A percentile compares a stretch with the other conserved stretches of the same genome.
phyloP scores from a whole-genome alignment of 1,140 invertebrate species.

The Hyles euphorbiae region DNA sequence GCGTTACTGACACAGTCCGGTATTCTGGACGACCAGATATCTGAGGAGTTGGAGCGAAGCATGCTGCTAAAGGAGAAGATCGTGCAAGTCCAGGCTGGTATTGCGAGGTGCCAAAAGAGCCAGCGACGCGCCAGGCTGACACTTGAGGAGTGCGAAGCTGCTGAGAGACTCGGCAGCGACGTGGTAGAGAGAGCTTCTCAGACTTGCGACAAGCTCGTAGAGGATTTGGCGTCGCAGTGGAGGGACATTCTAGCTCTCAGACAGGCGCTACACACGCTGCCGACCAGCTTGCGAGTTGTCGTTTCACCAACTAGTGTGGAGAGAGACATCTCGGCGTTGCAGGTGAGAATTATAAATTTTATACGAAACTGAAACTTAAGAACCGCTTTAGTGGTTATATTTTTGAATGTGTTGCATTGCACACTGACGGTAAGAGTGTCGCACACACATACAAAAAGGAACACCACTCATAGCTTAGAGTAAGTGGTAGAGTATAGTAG shows the following conservation, averaged over 20 bases:
- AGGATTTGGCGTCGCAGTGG: constrained; percentile 82
- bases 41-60: constrained; percentile 85
- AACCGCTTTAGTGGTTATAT: too few species aligned
- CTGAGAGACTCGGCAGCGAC: constrained; percentile 82
- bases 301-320: constrained; percentile 85
- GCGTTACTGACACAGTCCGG: constrained; percentile 80
- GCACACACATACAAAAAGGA: too few species aligned
- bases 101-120: constrained; percentile 79
- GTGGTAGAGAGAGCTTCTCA: constrained; percentile 81
- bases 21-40: constrained; percentile 80
- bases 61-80: constrained; percentile 82
- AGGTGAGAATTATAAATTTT: constrained; percentile 31
- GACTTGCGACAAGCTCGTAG: constrained; percentile 79
- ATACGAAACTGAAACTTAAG: too few species aligned
- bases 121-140: constrained; percentile 79
- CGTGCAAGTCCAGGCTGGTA: constrained; percentile 81
- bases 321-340: constrained; percentile 82
- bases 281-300: constrained; percentile 81
- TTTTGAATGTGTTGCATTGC: too few species aligned
- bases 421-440: too few species aligned
- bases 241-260: constrained; percentile 84
- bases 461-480: too few species aligned
- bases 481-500: too few species aligned
- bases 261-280: constrained; percentile 84
- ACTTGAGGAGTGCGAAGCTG: constrained; percentile 82